Percentiles rank a stretch among this genome's conserved stretches.
Evolutionary conservation across 2,113 vertebrate genomes (phyloP).

Genomic region (Spheniscus mendiculus): DNA sequence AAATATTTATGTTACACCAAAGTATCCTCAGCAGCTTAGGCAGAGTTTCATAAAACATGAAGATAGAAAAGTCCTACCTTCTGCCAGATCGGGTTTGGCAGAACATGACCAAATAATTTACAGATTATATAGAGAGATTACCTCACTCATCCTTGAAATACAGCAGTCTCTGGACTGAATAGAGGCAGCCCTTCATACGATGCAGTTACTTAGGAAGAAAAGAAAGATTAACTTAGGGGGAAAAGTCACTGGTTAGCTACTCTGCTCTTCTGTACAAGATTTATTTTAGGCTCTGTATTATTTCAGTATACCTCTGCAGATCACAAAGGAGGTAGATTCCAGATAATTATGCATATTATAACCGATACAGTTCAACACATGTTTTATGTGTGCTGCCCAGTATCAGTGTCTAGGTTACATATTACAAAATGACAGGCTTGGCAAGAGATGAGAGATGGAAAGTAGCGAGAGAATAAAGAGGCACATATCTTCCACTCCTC

Average conservation of each 20-base stretch:
- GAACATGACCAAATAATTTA: neutral
- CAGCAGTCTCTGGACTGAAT: neutral
- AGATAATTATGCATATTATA: neutral
- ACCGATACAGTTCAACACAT: neutral
- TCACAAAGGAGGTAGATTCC: neutral
- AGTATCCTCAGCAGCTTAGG: neutral
- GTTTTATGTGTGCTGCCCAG: neutral
- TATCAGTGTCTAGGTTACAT: neutral
- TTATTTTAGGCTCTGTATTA: neutral
- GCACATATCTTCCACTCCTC: rapidly evolving
- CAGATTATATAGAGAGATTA: neutral
- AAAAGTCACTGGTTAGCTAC: neutral
- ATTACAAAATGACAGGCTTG: neutral
- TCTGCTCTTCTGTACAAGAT: neutral
- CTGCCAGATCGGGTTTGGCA: neutral
- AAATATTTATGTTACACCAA: neutral
- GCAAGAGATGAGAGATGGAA: neutral
- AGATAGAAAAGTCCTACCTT: neutral
- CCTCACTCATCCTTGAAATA: neutral
- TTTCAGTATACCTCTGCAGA: neutral
- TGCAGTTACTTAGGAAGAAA: neutral
- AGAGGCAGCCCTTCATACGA: neutral
- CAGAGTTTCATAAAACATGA: neutral
- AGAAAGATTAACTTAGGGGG: neutral
- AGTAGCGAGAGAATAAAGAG: neutral